These are phyloP conservation scores for Elgonia sp. DNA, from an alignment of 2,888 invertebrate genomes.

Conservation along the genomic window DNA sequence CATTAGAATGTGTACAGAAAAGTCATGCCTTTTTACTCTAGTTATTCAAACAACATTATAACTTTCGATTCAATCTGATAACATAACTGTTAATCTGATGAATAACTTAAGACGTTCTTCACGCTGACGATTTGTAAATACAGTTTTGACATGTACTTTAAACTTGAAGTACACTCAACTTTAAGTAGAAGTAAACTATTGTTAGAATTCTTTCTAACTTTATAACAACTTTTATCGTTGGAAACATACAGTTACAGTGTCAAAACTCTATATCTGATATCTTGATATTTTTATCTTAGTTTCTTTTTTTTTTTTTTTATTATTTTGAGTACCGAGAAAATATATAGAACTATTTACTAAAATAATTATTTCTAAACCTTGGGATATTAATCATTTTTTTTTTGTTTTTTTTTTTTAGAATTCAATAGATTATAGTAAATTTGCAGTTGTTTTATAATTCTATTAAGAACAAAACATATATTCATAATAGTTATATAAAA, in stretches of 20 bases:
- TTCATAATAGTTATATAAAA: too few relatives aligned
- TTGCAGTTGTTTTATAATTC: too few relatives aligned
- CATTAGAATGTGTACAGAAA: conserved; percentile 38
- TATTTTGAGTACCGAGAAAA: too few relatives aligned
- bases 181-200: conserved; percentile 26
- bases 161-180: conserved; percentile 44
- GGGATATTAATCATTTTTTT: too few relatives aligned
- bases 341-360: too few relatives aligned
- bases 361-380: too few relatives aligned
- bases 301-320: too few relatives aligned
- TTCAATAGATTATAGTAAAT: too few relatives aligned
- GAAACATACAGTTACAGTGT: neutral
- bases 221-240: neutral
- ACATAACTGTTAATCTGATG: conserved; percentile 23
- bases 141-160: conserved; percentile 49
- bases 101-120: conserved; percentile 17
- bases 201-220: conserved; percentile 14
- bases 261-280: conserved; percentile 3
- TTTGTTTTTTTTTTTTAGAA: too few relatives aligned
- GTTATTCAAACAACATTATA: conserved; percentile 47
- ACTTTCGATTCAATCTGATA: conserved; percentile 36
- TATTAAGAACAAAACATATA: too few relatives aligned
- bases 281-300: neutral
- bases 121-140: conserved; percentile 55
- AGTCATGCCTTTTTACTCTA: conserved; percentile 27